phyloP scores from a whole-genome alignment of 2,888 invertebrate species.

The Drosophila buzzatii region DNA sequence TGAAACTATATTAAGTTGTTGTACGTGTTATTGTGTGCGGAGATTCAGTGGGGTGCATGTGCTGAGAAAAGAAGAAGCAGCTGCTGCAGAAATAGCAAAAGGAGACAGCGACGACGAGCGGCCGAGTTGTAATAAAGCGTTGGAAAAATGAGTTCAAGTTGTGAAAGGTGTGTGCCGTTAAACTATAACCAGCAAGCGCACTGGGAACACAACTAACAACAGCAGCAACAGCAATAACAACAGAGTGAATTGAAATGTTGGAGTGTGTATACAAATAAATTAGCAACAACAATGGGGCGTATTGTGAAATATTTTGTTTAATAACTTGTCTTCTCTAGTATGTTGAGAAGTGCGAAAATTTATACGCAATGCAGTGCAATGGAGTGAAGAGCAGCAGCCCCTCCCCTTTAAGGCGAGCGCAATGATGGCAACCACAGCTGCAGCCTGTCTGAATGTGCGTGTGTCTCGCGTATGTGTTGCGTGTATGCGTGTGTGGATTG shows the following conservation, averaged over 20 bases:
- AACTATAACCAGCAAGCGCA: slow-evolving; percentile 55
- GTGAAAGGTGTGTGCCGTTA: slow-evolving; percentile 84
- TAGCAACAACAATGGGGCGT: slow-evolving; percentile 40
- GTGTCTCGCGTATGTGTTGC: slow-evolving; percentile 21
- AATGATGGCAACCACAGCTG: slow-evolving; percentile 26
- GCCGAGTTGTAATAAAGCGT: slow-evolving; percentile 59
- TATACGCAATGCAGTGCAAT: slow-evolving; percentile 53
- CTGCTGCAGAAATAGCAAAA: slow-evolving; percentile 77
- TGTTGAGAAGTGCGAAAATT: slow-evolving; percentile 61
- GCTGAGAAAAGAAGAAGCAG: slow-evolving; percentile 54
- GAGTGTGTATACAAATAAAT: slow-evolving; percentile 65
- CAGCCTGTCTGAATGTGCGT: slow-evolving; percentile 43
- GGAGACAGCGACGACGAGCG: slow-evolving; percentile 66
- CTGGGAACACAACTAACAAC: slow-evolving; percentile 10
- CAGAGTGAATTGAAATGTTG: slow-evolving; percentile 60
- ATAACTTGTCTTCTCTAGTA: slow-evolving; percentile 49
- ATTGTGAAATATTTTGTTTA: slow-evolving; percentile 54
- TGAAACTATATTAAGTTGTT: slow-evolving; percentile 66
- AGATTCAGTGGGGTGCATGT: slow-evolving; percentile 59
- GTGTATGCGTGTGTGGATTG: slow-evolving; percentile 38
- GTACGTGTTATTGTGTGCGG: slow-evolving; percentile 52
- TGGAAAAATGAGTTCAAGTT: slow-evolving; percentile 83
- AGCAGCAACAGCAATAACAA: slow-evolving; percentile 41
- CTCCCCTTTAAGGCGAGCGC: slow-evolving; percentile 59
- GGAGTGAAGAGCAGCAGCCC: slow-evolving; percentile 42